Conservation (phyloP, 2,888 invertebrate genomes). For the Cosmorhoe ocellata region DNA sequence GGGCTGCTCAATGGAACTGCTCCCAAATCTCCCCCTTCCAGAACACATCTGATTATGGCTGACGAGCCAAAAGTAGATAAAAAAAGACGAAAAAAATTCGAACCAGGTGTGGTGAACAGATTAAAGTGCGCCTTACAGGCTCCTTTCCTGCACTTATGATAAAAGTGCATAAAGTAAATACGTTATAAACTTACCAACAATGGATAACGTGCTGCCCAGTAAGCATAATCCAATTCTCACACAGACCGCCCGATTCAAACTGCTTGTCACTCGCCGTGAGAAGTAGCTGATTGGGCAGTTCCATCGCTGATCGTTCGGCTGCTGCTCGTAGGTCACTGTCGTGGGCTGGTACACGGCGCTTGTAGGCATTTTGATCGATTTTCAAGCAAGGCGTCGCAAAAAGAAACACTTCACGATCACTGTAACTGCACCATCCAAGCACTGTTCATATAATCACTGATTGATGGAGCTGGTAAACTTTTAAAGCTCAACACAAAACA, state of each 20-base stretch:
- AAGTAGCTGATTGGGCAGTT: conserved; percentile 81
- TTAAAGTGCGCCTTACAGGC: too few relatives aligned
- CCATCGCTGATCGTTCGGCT: conserved; percentile 81
- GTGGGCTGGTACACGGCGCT: conserved; percentile 91
- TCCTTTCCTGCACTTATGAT: too few relatives aligned
- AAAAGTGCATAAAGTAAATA: too few relatives aligned
- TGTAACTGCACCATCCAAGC: conserved; percentile 23
- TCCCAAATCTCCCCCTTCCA: too few relatives aligned
- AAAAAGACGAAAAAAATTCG: too few relatives aligned
- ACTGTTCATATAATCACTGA: conserved; percentile 31
- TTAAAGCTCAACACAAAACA: conserved; percentile 30
- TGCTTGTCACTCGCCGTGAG: conserved; percentile 76
- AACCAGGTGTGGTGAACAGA: too few relatives aligned
- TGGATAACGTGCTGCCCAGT: conserved; percentile 67
- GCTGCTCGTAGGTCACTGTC: conserved; percentile 88
- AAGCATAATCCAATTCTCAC: conserved; percentile 69
- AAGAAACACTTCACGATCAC: conserved; percentile 28
- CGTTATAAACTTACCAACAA: conserved; percentile 70
- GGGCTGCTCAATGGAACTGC: too few relatives aligned
- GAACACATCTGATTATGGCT: too few relatives aligned
- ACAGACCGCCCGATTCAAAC: conserved; percentile 70
- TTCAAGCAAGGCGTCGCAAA: conserved; percentile 36
- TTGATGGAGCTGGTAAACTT: conserved; percentile 35
- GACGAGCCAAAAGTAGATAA: too few relatives aligned
- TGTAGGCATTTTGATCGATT: conserved; percentile 82